phyloP scores from a whole-genome alignment of 2,888 invertebrate genomes.

The Biston stratarius region DNA sequence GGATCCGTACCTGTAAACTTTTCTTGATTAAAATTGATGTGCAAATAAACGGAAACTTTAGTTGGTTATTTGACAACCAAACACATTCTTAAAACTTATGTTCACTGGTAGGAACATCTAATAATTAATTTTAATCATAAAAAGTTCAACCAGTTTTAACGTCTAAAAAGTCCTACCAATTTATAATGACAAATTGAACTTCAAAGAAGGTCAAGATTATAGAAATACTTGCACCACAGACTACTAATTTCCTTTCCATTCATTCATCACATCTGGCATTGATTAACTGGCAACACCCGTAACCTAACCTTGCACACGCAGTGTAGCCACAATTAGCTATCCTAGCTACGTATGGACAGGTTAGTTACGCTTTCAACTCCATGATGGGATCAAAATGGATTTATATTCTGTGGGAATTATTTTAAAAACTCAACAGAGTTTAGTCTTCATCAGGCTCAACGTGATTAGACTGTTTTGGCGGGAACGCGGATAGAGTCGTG shows the following conservation, averaged over 20 bases:
- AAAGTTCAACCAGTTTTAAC: no score
- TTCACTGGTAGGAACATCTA: no score
- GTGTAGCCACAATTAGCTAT: slow-evolving; percentile 11
- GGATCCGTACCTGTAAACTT: no score
- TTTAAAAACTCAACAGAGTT: background rate
- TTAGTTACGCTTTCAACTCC: slow-evolving; percentile 41
- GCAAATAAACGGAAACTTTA: no score
- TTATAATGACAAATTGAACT: background rate
- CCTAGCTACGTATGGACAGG: slow-evolving; percentile 23
- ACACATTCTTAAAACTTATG: no score
- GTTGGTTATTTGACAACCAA: no score
- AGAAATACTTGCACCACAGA: background rate
- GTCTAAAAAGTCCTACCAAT: no score
- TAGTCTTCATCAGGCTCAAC: background rate
- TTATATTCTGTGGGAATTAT: background rate
- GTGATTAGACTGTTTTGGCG: no score
- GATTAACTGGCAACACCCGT: slow-evolving; percentile 21
- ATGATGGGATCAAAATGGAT: slow-evolving; percentile 7
- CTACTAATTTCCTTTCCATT: slow-evolving; percentile 16
- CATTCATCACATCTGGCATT: slow-evolving; percentile 22
- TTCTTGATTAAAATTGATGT: no score
- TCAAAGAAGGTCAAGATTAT: slow-evolving; percentile 9
- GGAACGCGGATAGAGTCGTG: no score
- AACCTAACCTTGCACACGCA: slow-evolving; percentile 17
- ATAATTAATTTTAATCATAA: no score